Percentiles rank a stretch among this genome's conserved stretches.
phyloP scores from a whole-genome alignment of 2,888 invertebrate species.

The Cepaea hortensis region DNA sequence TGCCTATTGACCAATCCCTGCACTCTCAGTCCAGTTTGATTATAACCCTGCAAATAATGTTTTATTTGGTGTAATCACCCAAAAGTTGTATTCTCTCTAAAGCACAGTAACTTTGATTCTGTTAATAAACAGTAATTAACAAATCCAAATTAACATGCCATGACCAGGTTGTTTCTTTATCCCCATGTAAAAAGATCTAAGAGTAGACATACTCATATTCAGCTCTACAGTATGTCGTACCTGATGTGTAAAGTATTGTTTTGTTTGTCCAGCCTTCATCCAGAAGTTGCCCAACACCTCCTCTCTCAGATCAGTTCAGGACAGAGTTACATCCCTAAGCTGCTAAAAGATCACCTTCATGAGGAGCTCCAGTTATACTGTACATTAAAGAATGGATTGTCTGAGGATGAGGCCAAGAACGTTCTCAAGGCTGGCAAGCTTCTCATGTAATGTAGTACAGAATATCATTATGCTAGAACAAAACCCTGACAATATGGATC shows the following conservation, averaged over 20 bases:
- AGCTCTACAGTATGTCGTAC: not conserved
- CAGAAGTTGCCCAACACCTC: not conserved
- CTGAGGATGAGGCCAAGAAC: constrained; percentile 67
- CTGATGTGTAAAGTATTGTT: constrained; percentile 10
- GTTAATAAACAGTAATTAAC: too few relatives aligned
- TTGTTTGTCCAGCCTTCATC: constrained; percentile 38
- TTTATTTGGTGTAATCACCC: too few relatives aligned
- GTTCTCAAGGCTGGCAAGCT: constrained; percentile 70
- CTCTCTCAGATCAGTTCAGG: not conserved
- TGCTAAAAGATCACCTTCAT: constrained; percentile 50
- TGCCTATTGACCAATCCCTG: too few relatives aligned
- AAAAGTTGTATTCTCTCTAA: too few relatives aligned
- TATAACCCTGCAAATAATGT: too few relatives aligned
- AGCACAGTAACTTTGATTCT: too few relatives aligned
- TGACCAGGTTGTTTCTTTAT: too few relatives aligned
- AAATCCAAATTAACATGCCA: too few relatives aligned
- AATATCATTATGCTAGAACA: not conserved
- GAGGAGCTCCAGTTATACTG: constrained; percentile 53
- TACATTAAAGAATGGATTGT: constrained; percentile 59
- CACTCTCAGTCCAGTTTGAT: too few relatives aligned
- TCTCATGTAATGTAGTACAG: constrained; percentile 66
- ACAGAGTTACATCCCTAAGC: not conserved
- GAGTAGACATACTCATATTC: not conserved
- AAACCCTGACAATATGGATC: not conserved
- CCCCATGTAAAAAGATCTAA: not conserved